Evolutionary conservation across 1,140 invertebrate genomes (phyloP).

Genomic region (Pachyrhynchus sulphureomaculatus): DNA sequence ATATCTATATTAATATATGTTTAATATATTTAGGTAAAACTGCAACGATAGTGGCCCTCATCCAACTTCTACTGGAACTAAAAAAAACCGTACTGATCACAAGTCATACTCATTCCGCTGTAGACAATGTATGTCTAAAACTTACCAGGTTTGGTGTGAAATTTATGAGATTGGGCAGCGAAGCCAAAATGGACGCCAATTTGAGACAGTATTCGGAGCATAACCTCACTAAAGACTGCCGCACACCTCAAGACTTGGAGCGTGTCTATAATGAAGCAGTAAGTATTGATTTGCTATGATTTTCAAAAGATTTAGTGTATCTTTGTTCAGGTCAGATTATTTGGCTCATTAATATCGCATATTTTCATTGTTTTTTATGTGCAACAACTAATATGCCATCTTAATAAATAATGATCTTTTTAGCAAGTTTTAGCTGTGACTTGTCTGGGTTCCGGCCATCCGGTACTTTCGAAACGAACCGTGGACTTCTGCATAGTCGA

Average conservation of each 20-base stretch:
- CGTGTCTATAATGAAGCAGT: slow-evolving; percentile 68
- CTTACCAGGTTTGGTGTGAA: slow-evolving; percentile 61
- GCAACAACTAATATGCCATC: too few relatives aligned
- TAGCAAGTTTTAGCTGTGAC: slow-evolving; percentile 86
- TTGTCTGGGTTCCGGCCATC: slow-evolving; percentile 78
- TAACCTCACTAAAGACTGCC: slow-evolving; percentile 57
- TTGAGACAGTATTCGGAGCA: slow-evolving; percentile 60
- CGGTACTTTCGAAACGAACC: slow-evolving; percentile 65
- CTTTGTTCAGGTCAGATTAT: too few relatives aligned
- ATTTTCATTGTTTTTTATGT: too few relatives aligned
- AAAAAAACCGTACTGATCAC: slow-evolving; percentile 82
- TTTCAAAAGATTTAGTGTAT: too few relatives aligned
- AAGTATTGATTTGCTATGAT: too few relatives aligned
- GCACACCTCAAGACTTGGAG: slow-evolving; percentile 62
- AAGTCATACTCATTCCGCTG: slow-evolving; percentile 89
- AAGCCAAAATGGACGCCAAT: slow-evolving; percentile 61
- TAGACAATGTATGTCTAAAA: slow-evolving; percentile 89
- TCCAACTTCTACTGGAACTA: slow-evolving; percentile 71
- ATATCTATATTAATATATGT: too few relatives aligned
- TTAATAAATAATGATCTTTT: too few relatives aligned
- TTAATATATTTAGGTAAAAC: slow-evolving; percentile 70
- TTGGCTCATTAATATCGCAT: too few relatives aligned
- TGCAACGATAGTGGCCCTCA: slow-evolving; percentile 79
- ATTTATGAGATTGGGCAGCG: slow-evolving; percentile 74
- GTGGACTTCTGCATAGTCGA: slow-evolving; percentile 94